Evolutionary conservation across 2,888 invertebrate genomes (phyloP).

Genomic region (Byasa hedistus): DNA sequence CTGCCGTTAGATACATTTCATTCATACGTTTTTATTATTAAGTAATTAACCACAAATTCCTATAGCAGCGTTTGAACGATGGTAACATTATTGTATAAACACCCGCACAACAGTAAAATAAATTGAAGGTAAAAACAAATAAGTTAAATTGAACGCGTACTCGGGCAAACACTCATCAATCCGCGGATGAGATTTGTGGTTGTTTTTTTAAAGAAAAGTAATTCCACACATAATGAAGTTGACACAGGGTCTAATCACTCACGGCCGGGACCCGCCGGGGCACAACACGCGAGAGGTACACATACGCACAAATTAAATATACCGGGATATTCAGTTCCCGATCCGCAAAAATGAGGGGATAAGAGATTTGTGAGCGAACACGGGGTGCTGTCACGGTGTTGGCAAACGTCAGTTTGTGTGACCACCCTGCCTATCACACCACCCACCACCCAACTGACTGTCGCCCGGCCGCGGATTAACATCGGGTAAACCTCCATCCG

Average conservation of each 20-base stretch:
- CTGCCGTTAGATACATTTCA: too few species aligned
- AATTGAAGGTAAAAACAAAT: background rate
- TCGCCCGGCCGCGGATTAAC: constrained; percentile 48
- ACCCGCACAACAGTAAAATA: too few species aligned
- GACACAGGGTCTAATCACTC: constrained; percentile 30
- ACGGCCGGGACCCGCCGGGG: background rate
- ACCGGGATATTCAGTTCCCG: constrained; percentile 30
- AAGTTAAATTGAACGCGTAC: constrained; percentile 3
- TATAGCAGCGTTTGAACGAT: too few species aligned
- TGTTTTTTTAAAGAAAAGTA: constrained; percentile 18
- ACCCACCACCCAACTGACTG: background rate
- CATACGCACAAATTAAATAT: constrained; percentile 34
- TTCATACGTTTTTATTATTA: too few species aligned
- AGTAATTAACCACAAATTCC: too few species aligned
- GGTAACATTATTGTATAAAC: too few species aligned
- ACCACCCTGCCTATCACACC: constrained; percentile 1
- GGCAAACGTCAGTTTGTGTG: constrained; percentile 45
- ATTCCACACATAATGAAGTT: constrained; percentile 31
- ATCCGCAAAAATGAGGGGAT: constrained; percentile 35
- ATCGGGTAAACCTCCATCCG: constrained; percentile 41
- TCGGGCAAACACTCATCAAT: constrained; percentile 22
- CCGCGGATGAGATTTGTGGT: background rate
- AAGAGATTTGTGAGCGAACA: constrained; percentile 47
- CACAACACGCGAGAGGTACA: background rate
- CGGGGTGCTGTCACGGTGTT: constrained; percentile 61